Evolutionary conservation across 2,888 invertebrate genomes (phyloP).

Genomic region (Glomeris marginata): DNA sequence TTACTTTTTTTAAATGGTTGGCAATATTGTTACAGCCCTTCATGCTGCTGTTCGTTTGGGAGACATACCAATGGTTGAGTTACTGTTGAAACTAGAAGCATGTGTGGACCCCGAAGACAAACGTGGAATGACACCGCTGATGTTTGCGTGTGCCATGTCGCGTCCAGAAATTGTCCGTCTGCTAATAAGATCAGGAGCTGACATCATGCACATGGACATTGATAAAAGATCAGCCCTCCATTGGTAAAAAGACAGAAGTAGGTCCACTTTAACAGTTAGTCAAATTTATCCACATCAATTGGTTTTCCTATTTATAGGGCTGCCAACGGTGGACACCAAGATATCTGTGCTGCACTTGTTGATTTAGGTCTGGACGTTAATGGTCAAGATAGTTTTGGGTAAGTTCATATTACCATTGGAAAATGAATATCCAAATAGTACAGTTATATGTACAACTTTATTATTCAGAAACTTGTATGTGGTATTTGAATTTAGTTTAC

Average conservation of each 20-base stretch:
- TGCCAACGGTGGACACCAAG: constrained; percentile 31
- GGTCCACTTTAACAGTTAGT: background rate
- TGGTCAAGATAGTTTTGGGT: constrained; percentile 28
- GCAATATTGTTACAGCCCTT: constrained; percentile 24
- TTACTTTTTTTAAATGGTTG: no score
- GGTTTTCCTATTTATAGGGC: constrained; percentile 26
- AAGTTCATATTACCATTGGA: constrained; percentile 17
- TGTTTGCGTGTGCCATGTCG: constrained; percentile 29
- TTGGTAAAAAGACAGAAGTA: constrained; percentile 22
- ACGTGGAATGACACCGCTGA: constrained; percentile 29
- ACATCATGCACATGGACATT: constrained; percentile 27
- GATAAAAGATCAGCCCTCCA: constrained; percentile 30
- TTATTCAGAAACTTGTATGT: no score
- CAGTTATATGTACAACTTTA: no score
- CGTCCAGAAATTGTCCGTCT: constrained; percentile 28
- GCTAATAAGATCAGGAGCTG: constrained; percentile 27
- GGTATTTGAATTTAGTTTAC: background rate
- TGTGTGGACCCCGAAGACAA: constrained; percentile 27
- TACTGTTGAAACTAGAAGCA: constrained; percentile 26
- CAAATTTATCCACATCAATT: no score
- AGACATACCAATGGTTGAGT: constrained; percentile 26
- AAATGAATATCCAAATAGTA: no score
- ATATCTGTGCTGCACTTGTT: constrained; percentile 30
- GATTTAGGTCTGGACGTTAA: constrained; percentile 28
- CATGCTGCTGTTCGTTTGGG: constrained; percentile 30